These are phyloP conservation scores for Mormyrus lacerda DNA, from an alignment of 2,113 vertebrate genomes.

Conservation along the genomic window DNA sequence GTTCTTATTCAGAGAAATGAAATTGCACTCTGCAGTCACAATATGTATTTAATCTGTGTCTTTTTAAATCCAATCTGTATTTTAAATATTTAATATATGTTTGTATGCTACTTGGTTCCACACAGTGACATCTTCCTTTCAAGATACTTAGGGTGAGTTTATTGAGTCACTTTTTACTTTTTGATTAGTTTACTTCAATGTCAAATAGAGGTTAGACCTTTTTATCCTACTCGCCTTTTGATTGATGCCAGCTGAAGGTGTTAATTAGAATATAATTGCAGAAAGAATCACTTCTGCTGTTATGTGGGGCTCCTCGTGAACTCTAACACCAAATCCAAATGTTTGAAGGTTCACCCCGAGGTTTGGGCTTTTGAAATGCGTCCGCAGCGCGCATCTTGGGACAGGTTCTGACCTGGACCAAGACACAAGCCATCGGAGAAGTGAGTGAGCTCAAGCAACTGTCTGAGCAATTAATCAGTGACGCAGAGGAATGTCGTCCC, in stretches of 20 bases:
- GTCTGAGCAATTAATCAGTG: conserved; percentile 91
- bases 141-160: not conserved
- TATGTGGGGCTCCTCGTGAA: not conserved
- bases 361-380: not conserved
- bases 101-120: not conserved
- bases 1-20: not conserved
- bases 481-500: conserved; percentile 85
- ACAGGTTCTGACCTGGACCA: conserved; percentile 59
- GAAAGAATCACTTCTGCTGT: not conserved
- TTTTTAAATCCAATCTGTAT: not conserved
- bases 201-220: conserved; percentile 12
- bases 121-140: not conserved
- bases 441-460: conserved; percentile 73
- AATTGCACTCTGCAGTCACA: not conserved
- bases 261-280: conserved; percentile 20
- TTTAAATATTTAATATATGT: too few species aligned
- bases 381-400: conserved; percentile 51
- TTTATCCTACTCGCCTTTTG: not conserved
- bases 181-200: conserved; percentile 7
- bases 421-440: conserved; percentile 46
- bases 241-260: conserved; percentile 7
- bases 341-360: not conserved
- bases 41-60: not conserved
- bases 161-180: not conserved
- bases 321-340: not conserved